Evolutionary conservation across 2,113 vertebrate species (phyloP), one percentile per base, ranked within the genome.

Genomic region (Nematolebias whitei): DNA sequence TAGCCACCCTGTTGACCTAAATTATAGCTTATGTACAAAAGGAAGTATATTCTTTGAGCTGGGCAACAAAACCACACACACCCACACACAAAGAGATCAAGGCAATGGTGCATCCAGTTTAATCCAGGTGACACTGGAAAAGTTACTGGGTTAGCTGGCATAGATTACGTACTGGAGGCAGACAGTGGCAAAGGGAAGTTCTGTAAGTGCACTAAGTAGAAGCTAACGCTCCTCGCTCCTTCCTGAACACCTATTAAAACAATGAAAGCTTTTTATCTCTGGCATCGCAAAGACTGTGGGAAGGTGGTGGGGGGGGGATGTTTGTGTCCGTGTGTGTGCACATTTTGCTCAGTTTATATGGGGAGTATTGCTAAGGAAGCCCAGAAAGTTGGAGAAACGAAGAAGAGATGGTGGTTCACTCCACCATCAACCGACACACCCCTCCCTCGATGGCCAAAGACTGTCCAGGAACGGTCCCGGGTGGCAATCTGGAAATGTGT

Each of bases 401-500:
- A 15, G 38, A n/a, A 44, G 40, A 44, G 40, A 54, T 51, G n/a
- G 59, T 1, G 55, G 70, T 74, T 96, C 88, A 95, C 84, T 93
- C 94, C 68, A 82, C 87, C 1, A 92, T 94, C 85, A 99, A 91
- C 26, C 97, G 93, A 87, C 98, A 99, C 74, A 99, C 97, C 43
- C 98, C 98, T 80, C 98, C 98, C 93, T 99, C 98, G 35, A 99
- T 99, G n/a, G 98, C 98, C 85, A 99, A 93, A 0, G 97, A 98
- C 89, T 98, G 97, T 80, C 98, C 98, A 16, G 97, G 95, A 78
- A 98, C 94, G 0, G 96, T 97, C 61, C 96, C 97, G 0, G 96
- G 95, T 75, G 98, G 97, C 78, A 99, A 93, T 88, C 98, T 95
- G 73, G 98, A 99, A 93, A 99, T 99, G 90, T 98, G 98, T 63